Percentiles rank a stretch among this genome's conserved stretches.
These are phyloP conservation scores for Climacteris rufus DNA, from an alignment of 2,113 vertebrate genomes.

Conservation along the genomic window DNA sequence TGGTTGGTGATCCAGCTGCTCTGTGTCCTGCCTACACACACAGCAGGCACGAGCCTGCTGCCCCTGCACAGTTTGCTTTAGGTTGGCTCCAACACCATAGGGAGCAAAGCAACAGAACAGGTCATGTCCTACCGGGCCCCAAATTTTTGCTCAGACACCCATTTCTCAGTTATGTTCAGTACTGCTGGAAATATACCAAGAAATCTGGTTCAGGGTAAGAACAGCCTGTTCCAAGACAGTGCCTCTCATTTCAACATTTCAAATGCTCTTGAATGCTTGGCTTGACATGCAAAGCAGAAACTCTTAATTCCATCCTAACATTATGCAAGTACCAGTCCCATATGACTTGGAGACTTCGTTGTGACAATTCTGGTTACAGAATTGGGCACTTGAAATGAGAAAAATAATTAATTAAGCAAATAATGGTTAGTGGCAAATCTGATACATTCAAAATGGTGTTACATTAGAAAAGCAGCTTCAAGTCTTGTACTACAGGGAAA, in stretches of 20 bases:
- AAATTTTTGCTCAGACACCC: neutral
- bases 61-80: neutral
- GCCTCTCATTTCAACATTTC: neutral
- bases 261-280: neutral
- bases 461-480: neutral
- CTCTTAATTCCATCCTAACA: neutral
- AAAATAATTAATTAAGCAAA: neutral
- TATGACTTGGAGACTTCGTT: neutral
- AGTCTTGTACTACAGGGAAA: neutral
- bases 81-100: neutral
- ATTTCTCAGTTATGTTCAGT: neutral
- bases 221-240: neutral
- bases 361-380: neutral
- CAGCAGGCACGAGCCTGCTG: neutral
- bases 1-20: neutral
- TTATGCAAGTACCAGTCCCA: neutral
- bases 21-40: neutral
- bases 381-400: neutral
- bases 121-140: neutral
- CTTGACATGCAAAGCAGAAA: neutral
- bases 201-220: constrained; percentile 5
- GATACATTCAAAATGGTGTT: neutral
- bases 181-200: neutral
- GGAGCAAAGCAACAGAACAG: neutral
- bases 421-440: neutral